These are phyloP conservation scores for Esperia sulphurella DNA, from an alignment of 2,888 invertebrate species.

Conservation along the genomic window DNA sequence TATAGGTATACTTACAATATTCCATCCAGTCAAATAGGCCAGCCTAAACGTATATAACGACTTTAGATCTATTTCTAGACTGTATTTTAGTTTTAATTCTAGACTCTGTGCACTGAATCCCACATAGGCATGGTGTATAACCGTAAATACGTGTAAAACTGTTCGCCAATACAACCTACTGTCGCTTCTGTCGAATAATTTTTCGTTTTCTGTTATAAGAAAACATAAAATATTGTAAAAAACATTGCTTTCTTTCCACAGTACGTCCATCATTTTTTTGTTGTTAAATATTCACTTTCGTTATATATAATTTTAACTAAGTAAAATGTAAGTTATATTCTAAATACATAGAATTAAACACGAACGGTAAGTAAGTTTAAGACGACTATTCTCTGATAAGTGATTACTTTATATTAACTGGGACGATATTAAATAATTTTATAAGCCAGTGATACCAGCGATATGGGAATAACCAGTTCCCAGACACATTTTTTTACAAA, in stretches of 20 bases:
- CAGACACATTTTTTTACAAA: too few relatives aligned
- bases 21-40: slow-evolving; percentile 61
- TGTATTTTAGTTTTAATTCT: slow-evolving; percentile 27
- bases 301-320: too few relatives aligned
- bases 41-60: slow-evolving; percentile 37
- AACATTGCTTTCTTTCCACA: slow-evolving; percentile 56
- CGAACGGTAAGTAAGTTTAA: too few relatives aligned
- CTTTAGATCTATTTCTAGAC: slow-evolving; percentile 28
- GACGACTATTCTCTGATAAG: too few relatives aligned
- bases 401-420: too few relatives aligned
- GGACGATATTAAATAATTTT: too few relatives aligned
- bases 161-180: slow-evolving; percentile 59
- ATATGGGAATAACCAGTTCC: too few relatives aligned
- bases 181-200: slow-evolving; percentile 57
- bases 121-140: slow-evolving; percentile 44
- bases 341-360: too few relatives aligned
- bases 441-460: too few relatives aligned
- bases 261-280: slow-evolving; percentile 29
- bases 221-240: slow-evolving; percentile 62
- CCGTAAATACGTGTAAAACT: slow-evolving; percentile 42
- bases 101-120: slow-evolving; percentile 25
- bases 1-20: slow-evolving; percentile 51
- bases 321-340: too few relatives aligned
- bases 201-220: slow-evolving; percentile 64
- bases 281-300: not conserved